phyloP scores from a whole-genome alignment of 2,113 vertebrate genomes.

The Eclectus roratus region DNA sequence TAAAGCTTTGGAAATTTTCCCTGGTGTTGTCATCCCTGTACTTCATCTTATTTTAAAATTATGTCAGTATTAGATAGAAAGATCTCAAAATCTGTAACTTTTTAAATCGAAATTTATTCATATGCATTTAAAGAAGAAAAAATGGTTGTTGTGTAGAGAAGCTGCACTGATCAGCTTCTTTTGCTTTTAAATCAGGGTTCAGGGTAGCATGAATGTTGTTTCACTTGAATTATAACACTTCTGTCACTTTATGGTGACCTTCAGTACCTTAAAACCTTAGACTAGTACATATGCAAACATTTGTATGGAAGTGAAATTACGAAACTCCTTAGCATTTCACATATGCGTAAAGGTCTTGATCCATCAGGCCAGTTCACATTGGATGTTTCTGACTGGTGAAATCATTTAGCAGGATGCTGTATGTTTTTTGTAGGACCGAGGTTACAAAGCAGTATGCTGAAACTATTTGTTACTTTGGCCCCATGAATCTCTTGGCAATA shows the following conservation, averaged over 20 bases:
- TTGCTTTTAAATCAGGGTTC: not conserved
- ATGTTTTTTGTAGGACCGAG: rapidly evolving
- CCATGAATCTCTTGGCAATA: not conserved
- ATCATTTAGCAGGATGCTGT: not conserved
- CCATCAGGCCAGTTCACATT: not conserved
- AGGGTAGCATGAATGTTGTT: not conserved
- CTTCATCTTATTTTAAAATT: conserved; percentile 70
- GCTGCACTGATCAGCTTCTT: not conserved
- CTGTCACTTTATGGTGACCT: not conserved
- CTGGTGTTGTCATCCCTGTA: conserved; percentile 49
- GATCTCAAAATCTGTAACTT: conserved; percentile 41
- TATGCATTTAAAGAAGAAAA: not conserved
- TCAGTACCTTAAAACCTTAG: not conserved
- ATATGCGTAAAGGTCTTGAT: not conserved
- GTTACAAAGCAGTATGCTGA: not conserved
- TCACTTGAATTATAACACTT: not conserved
- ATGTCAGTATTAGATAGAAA: conserved; percentile 43
- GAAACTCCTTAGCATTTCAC: not conserved
- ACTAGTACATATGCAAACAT: not conserved
- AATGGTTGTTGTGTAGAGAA: not conserved
- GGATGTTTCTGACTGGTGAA: not conserved
- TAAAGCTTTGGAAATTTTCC: conserved; percentile 74
- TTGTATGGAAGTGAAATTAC: not conserved
- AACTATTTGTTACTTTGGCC: not conserved
- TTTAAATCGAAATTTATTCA: not conserved